Evolutionary conservation across 1,140 invertebrate genomes (phyloP).

Genomic region (Drosophila sturtevanti): DNA sequence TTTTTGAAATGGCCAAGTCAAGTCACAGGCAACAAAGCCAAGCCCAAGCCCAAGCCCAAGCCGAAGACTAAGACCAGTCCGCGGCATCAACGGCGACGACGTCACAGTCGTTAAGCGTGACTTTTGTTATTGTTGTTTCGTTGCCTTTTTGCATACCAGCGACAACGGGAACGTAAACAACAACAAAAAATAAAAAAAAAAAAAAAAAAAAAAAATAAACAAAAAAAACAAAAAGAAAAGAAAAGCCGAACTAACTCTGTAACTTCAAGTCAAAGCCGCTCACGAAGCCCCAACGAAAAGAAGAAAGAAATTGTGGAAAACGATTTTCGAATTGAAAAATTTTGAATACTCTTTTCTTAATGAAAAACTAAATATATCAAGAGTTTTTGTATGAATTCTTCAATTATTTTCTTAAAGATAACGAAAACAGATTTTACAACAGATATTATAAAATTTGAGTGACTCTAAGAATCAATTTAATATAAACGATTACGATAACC

Average conservation of each 20-base stretch:
- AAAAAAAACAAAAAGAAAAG: slow-evolving; percentile 25
- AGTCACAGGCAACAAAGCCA: background rate
- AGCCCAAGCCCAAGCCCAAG: slow-evolving; percentile 19
- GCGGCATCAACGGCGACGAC: slow-evolving; percentile 48
- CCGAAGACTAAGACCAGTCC: background rate
- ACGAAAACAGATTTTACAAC: too few species aligned
- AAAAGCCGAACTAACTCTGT: slow-evolving; percentile 38
- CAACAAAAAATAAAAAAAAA: background rate
- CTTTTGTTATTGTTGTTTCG: slow-evolving; percentile 79
- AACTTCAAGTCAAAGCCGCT: slow-evolving; percentile 49
- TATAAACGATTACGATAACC: too few species aligned
- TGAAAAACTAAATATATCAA: background rate
- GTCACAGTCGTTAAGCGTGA: slow-evolving; percentile 79
- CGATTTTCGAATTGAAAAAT: background rate
- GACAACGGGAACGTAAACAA: slow-evolving; percentile 58
- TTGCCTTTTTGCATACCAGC: slow-evolving; percentile 75
- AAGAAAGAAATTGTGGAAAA: slow-evolving; percentile 24
- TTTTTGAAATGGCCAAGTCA: slow-evolving; percentile 36
- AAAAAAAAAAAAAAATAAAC: slow-evolving; percentile 36
- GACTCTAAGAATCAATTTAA: too few species aligned
- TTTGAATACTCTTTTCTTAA: background rate
- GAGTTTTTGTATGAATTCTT: too few species aligned
- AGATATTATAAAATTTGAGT: too few species aligned
- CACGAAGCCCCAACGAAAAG: slow-evolving; percentile 38
- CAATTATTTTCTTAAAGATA: too few species aligned